phyloP scores from a whole-genome alignment of 2,113 vertebrate species.

The Varanus komodoensis region DNA sequence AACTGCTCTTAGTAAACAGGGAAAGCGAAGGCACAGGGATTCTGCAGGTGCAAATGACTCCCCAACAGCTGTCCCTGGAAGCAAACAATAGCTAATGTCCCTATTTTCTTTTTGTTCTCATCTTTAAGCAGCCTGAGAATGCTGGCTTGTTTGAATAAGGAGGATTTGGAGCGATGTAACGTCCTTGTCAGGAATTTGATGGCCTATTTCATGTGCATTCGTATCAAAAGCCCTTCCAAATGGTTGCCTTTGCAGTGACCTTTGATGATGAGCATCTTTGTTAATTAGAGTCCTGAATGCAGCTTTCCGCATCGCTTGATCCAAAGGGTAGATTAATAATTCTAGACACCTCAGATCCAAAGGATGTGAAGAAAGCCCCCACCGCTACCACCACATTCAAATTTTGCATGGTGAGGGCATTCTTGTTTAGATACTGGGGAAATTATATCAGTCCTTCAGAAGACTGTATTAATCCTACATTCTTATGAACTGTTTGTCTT shows the following conservation, averaged over 20 bases:
- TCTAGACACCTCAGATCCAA: not conserved
- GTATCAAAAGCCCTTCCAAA: constrained; percentile 53
- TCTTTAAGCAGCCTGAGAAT: constrained; percentile 53
- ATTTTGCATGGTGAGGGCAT: not conserved
- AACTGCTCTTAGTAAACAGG: not conserved
- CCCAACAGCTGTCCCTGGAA: not conserved
- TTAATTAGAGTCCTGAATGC: constrained; percentile 37
- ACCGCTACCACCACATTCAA: not conserved
- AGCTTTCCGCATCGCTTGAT: constrained; percentile 30
- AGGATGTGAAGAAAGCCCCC: too few species aligned
- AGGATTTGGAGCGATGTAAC: constrained; percentile 29
- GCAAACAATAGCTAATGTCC: not conserved
- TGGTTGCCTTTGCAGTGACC: constrained; percentile 33
- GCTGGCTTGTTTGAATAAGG: constrained; percentile 49
- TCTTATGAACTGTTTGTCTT: too few species aligned
- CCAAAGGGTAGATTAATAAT: not conserved
- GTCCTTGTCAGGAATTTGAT: constrained; percentile 45
- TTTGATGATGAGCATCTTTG: constrained; percentile 44
- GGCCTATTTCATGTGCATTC: constrained; percentile 21
- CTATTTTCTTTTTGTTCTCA: constrained; percentile 33
- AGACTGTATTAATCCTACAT: not conserved
- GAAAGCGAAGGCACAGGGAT: not conserved
- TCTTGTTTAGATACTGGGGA: not conserved
- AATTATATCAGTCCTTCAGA: not conserved
- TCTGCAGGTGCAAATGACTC: not conserved